Evolutionary conservation across 2,888 invertebrate species (phyloP).

Genomic region (Cetonia aurata): DNA sequence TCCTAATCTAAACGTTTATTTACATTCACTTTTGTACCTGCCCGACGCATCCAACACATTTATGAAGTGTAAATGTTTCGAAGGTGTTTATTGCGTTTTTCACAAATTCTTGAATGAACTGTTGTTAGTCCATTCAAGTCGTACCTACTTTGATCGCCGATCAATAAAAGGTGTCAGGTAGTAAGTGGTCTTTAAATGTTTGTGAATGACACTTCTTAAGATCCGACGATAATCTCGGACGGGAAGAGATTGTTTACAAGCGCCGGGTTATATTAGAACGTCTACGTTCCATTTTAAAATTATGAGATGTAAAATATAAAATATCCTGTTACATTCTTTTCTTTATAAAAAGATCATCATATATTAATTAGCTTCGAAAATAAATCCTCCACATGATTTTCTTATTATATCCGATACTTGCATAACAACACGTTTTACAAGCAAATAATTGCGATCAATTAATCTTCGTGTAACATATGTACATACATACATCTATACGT

Average conservation of each 20-base stretch:
- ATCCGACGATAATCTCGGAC: slow-evolving; percentile 31
- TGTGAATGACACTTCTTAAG: slow-evolving; percentile 37
- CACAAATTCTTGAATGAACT: slow-evolving; percentile 33
- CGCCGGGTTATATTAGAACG: too few relatives aligned
- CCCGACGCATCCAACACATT: slow-evolving; percentile 3
- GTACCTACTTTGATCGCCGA: slow-evolving; percentile 10
- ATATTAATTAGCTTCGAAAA: too few relatives aligned
- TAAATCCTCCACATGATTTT: too few relatives aligned
- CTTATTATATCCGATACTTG: too few relatives aligned
- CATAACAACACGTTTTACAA: too few relatives aligned
- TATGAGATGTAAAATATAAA: too few relatives aligned
- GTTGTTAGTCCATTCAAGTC: slow-evolving; percentile 19
- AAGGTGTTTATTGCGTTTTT: slow-evolving; percentile 24
- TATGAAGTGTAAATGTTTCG: slow-evolving; percentile 21
- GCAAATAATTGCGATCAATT: too few relatives aligned
- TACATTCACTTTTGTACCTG: slow-evolving; percentile 5
- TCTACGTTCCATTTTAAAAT: too few relatives aligned
- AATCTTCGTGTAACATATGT: too few relatives aligned
- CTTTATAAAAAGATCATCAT: too few relatives aligned
- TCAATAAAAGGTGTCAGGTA: slow-evolving; percentile 40
- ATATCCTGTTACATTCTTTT: too few relatives aligned
- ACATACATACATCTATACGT: too few relatives aligned
- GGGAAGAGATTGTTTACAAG: slow-evolving; percentile 36
- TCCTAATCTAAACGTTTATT: not conserved
- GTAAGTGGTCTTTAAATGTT: slow-evolving; percentile 38